Percentiles rank a stretch among this genome's conserved stretches.
Evolutionary conservation across 2,113 vertebrate genomes (phyloP).

Genomic region (Excalfactoria chinensis): DNA sequence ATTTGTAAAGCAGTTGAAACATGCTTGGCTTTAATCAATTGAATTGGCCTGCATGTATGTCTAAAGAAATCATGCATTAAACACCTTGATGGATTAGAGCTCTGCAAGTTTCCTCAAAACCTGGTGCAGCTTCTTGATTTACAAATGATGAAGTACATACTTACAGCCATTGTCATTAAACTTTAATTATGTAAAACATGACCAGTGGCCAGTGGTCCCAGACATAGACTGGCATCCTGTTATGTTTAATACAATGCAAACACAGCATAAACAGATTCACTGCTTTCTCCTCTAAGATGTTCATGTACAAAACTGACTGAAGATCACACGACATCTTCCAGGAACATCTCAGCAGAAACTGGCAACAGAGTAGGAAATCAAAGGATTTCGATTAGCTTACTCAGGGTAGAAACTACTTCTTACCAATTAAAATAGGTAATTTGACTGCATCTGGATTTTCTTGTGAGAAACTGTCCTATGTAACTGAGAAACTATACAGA

Average conservation of each 20-base stretch:
- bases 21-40: background rate
- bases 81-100: background rate
- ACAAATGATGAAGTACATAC: background rate
- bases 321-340: background rate
- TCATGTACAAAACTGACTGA: background rate
- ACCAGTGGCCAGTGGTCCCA: background rate
- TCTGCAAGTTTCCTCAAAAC: background rate
- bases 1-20: background rate
- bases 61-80: background rate
- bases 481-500: background rate
- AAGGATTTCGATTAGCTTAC: background rate
- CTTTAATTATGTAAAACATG: background rate
- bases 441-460: background rate
- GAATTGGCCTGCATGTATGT: rapidly evolving
- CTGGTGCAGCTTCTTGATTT: background rate
- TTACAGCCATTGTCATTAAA: background rate
- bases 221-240: background rate
- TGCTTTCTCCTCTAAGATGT: background rate
- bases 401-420: background rate
- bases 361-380: background rate
- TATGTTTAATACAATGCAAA: background rate
- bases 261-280: background rate
- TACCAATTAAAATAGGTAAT: background rate
- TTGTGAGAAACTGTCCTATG: background rate
- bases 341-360: background rate